phyloP scores from a whole-genome alignment of 2,113 vertebrate species.

The Coturnix japonica region DNA sequence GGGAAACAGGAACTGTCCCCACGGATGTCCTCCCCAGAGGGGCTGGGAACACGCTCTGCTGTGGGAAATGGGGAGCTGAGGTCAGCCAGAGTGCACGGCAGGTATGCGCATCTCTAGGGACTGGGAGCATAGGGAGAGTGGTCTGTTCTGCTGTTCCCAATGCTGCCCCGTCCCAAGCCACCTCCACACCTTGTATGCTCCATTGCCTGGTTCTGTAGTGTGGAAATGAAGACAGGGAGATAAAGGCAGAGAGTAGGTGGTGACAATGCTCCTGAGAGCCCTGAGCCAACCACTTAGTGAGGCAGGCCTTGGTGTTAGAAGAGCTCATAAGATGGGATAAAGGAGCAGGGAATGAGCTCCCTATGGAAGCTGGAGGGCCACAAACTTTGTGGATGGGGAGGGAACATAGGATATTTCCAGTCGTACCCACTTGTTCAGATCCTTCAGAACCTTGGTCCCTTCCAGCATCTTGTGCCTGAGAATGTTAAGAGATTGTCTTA shows the following conservation, averaged over 20 bases:
- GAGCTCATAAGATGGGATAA: background rate
- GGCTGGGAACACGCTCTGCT: conserved; percentile 59
- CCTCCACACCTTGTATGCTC: background rate
- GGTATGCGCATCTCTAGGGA: background rate
- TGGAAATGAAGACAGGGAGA: conserved; percentile 50
- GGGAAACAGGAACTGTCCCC: conserved; percentile 83
- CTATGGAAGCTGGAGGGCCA: background rate
- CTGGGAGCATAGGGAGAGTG: background rate
- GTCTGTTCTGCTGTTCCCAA: background rate
- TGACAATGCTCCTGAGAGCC: conserved; percentile 27
- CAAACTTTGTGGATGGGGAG: background rate
- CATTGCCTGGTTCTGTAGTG: rapidly evolving
- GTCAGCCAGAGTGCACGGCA: conserved; percentile 20
- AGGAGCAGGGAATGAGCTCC: background rate
- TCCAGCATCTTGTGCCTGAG: background rate
- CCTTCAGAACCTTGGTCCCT: conserved; percentile 15
- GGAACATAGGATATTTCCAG: background rate
- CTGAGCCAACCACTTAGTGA: conserved; percentile 41
- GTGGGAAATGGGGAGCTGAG: conserved; percentile 65
- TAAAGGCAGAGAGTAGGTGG: conserved; percentile 50
- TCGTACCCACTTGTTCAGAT: background rate
- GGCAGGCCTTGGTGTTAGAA: background rate
- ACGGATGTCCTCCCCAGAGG: conserved; percentile 75
- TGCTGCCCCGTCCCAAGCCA: background rate
- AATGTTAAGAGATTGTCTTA: conserved; percentile 9